Percentiles rank a stretch among this genome's conserved stretches.
phyloP scores from a whole-genome alignment of 2,888 invertebrate genomes.

The Epirrhoe tristata region DNA sequence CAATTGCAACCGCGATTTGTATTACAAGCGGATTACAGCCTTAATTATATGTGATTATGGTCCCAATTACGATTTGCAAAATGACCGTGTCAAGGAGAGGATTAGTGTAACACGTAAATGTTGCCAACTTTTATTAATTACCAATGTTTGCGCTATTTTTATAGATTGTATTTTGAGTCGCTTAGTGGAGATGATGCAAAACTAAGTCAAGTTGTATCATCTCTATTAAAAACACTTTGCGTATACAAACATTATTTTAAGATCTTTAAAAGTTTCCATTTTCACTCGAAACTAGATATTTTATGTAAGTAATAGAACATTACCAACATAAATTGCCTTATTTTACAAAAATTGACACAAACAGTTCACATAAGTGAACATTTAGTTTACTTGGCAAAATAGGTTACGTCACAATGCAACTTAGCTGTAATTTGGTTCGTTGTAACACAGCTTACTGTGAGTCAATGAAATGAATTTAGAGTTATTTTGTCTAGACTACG shows the following conservation, averaged over 20 bases:
- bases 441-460: slow-evolving; percentile 33
- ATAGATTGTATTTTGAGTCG: background rate
- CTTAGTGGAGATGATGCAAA: too few species aligned
- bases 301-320: too few species aligned
- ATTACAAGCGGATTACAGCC: slow-evolving; percentile 33
- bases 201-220: too few species aligned
- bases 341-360: background rate
- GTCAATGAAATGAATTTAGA: slow-evolving; percentile 53
- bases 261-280: too few species aligned
- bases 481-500: slow-evolving; percentile 46
- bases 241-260: too few species aligned
- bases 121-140: slow-evolving; percentile 4
- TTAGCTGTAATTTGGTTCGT: slow-evolving; percentile 20
- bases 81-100: slow-evolving; percentile 28
- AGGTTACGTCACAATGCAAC: slow-evolving; percentile 18
- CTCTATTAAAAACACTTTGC: too few species aligned
- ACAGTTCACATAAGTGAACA: slow-evolving; percentile 5
- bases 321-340: too few species aligned
- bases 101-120: background rate
- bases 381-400: slow-evolving; percentile 1
- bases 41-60: slow-evolving; percentile 33
- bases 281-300: too few species aligned
- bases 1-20: slow-evolving; percentile 28
- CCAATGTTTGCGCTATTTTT: background rate
- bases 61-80: slow-evolving; percentile 29